phyloP scores from a whole-genome alignment of 2,888 invertebrate genomes.

The Nemotelus pantherinus region DNA sequence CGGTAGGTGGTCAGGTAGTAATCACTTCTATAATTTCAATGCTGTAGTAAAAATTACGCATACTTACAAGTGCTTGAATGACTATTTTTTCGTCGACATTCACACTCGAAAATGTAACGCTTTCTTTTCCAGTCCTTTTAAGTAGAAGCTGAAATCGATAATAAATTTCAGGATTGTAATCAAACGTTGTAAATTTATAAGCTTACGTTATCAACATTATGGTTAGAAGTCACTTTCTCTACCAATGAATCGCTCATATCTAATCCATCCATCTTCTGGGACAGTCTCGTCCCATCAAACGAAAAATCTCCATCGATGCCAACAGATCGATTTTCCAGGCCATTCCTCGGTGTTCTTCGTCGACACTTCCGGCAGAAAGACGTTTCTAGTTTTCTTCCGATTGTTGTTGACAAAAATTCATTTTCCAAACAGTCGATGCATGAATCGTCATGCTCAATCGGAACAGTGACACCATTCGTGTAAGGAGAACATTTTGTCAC shows the following conservation, averaged over 20 bases:
- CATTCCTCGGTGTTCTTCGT: not conserved
- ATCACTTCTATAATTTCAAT: not conserved
- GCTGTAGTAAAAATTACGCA: not conserved
- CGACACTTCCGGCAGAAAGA: slow-evolving; percentile 60
- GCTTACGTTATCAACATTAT: slow-evolving; percentile 26
- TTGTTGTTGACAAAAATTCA: slow-evolving; percentile 62
- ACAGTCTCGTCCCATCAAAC: not conserved
- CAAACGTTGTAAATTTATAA: not conserved
- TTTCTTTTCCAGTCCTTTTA: slow-evolving; percentile 52
- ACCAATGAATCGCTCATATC: not conserved
- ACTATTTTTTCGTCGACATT: slow-evolving; percentile 61
- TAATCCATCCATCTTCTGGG: not conserved
- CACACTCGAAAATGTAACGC: slow-evolving; percentile 58
- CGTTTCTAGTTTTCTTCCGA: slow-evolving; percentile 61
- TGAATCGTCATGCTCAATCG: slow-evolving; percentile 56
- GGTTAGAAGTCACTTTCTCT: not conserved
- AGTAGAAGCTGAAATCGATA: slow-evolving; percentile 31
- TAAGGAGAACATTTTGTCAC: not conserved
- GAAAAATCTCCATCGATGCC: not conserved
- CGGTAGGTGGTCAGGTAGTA: too few relatives aligned
- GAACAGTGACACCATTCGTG: not conserved
- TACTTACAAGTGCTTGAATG: slow-evolving; percentile 61
- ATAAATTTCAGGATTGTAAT: not conserved
- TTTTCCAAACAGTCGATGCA: slow-evolving; percentile 63
- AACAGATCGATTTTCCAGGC: not conserved